Base-by-base conservation (phyloP, 2,888 invertebrate genomes). In the Schrankia costaestrigalis region DNA sequence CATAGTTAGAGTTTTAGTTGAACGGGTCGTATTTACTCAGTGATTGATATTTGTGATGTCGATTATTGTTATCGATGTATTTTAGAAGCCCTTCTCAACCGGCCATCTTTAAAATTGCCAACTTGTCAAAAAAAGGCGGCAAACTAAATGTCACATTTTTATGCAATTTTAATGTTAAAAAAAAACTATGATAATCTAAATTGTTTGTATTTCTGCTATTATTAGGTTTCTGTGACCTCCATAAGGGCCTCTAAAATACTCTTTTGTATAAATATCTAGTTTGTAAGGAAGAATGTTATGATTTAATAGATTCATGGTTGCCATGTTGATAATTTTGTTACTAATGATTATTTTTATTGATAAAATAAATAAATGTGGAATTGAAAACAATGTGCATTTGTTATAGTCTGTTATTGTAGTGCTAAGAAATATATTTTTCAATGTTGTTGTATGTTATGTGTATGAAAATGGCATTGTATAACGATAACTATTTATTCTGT, bases 361-460 rank as follows among this genome's bases (percentile, higher is more conserved):
- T 59, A 55, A 45, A 50, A 11, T 11, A 11, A 38, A 56, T 62
- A 63, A 50, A 56, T 63, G 62, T 75, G 69, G 64, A 71, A 68
- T 72, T 71, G 62, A 67, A 63, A 71, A 68, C 57, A 65, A 74
- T 71, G 73, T 79, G 84, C 82, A 82, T 84, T 85, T 84, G 78
- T 72, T 71, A 70, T 39, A 57, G 57, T 63, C 55, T 71, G 63
- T 57, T 68, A 63, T 43, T 61, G 56, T 62, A 62, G 57, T 69
- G 47, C 57, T 63, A 58, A 58, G 46, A 49, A 45, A 64, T 63
- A 68, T 71, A 73, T 74, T 71, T 71, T 72, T 70, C 59, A 67
- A 60, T 64, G 61, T 74, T 69, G 54, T 56, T 65, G 53, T 56
- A 56, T 54, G 61, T 42, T 46, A 42, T 35, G 45, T 44, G 31